phyloP scores from a whole-genome alignment of 2,113 vertebrate genomes.

The Diadophis punctatus region DNA sequence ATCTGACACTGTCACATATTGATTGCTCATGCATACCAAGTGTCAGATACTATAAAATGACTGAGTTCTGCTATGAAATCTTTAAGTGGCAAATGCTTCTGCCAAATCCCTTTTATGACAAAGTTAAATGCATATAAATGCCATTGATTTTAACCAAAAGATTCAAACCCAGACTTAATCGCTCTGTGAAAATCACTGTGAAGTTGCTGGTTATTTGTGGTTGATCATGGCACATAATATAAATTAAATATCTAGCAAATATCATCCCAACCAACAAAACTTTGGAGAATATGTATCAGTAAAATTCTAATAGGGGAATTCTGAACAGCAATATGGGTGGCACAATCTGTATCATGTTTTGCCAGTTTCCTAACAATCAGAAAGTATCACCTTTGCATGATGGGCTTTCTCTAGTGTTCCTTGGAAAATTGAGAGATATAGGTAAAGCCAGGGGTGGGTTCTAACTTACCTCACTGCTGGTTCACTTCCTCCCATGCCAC shows the following conservation, averaged over 20 bases:
- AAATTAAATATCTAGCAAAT: not conserved
- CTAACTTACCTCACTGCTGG: too few species aligned
- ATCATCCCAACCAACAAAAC: not conserved
- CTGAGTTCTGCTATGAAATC: not conserved
- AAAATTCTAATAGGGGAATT: not conserved
- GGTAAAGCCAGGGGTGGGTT: too few species aligned
- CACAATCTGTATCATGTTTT: not conserved
- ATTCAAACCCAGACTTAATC: not conserved
- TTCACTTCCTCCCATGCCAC: too few species aligned
- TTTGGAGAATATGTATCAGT: not conserved
- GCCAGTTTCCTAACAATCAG: not conserved
- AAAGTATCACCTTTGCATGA: not conserved
- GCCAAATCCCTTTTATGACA: not conserved
- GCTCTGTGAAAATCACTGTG: not conserved
- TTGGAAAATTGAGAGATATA: not conserved
- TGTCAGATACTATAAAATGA: conserved; percentile 8
- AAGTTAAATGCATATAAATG: not conserved
- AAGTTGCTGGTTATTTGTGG: not conserved
- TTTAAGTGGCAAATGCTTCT: conserved; percentile 3
- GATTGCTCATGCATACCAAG: not conserved
- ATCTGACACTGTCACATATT: conserved; percentile 16
- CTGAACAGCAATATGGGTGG: not conserved
- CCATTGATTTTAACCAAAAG: not conserved
- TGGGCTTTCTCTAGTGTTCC: too few species aligned
- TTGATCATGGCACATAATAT: not conserved